Base-by-base conservation (phyloP, 1,140 invertebrate species). In the Sitophilus oryzae region DNA sequence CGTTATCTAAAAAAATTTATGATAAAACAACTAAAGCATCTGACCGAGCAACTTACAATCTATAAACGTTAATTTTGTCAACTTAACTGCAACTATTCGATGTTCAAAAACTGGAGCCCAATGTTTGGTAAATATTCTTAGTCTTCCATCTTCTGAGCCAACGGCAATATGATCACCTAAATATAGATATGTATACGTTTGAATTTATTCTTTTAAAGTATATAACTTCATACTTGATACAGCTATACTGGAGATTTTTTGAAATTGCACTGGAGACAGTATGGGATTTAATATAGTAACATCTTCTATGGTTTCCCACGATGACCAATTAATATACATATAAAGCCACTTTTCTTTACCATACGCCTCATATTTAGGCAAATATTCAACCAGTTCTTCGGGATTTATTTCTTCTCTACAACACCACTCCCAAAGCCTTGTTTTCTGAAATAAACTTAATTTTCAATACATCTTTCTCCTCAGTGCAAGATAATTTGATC, bases 131-230 rank as follows among this genome's bases (percentile, higher is more conserved):
- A 56, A 69, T 14, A 69, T 56, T 51, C 54, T 61, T 19, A 69
- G 37, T 58, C 63, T 56, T 2, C 67, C 67, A 60, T 68, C 66
- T 56, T 66, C 65, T 14, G 64, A 64, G 19, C 67, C 67, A 9
- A 68, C 52, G 20, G 66, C 66, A 35, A 69, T 64, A 50, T 57
- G 65, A 8, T 60, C 22, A 25, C 59, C 63, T 66, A 45, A 23
- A 62, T 59, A 37, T 16, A 47, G 14, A 34, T 11, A 18, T 36
- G 10, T 41, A 34, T 36, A n/a, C 19, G 2, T 50, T 11, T 20
- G 14, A 18, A n/a, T 15, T 40, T 6, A 40, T 8, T 40, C 14
- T n/a, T 40, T 6, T 40, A 15, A 5, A 15, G 4, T 40, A 5
- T 11, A 8, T 45, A 9, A n/a, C 42, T 10, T 19, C 34, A 11